phyloP scores from a whole-genome alignment of 2,888 invertebrate species.

The Tricholauxania praeusta region DNA sequence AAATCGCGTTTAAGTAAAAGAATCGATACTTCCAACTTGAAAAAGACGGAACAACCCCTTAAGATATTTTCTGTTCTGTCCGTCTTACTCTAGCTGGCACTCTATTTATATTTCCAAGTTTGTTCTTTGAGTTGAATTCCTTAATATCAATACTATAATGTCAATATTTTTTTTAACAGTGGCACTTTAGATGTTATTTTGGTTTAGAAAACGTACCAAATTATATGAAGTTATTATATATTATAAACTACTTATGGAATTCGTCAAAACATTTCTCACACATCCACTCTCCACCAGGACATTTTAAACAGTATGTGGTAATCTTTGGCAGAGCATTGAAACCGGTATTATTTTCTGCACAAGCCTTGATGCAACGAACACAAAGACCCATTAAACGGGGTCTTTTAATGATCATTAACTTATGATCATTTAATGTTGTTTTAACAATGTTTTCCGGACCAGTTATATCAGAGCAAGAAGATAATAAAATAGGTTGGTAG shows the following conservation, averaged over 20 bases:
- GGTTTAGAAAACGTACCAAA: neutral
- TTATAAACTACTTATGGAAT: constrained; percentile 40
- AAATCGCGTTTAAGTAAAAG: too few species aligned
- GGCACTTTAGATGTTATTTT: too few species aligned
- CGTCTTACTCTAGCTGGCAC: too few species aligned
- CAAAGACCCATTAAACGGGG: constrained; percentile 64
- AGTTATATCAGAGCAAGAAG: constrained; percentile 40
- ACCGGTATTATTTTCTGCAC: constrained; percentile 41
- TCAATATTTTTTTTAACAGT: too few species aligned
- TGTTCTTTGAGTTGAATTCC: too few species aligned
- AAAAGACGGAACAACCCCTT: too few species aligned
- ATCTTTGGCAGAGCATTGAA: constrained; percentile 54
- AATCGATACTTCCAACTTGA: too few species aligned
- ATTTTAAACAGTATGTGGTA: constrained; percentile 63
- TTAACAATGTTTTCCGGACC: constrained; percentile 58
- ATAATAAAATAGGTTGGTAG: neutral
- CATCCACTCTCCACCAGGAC: constrained; percentile 66
- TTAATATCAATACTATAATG: too few species aligned
- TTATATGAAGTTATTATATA: constrained; percentile 1
- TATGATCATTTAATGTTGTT: constrained; percentile 58
- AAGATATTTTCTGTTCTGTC: too few species aligned
- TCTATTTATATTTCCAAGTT: too few species aligned
- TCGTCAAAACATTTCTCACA: constrained; percentile 62
- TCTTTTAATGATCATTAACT: constrained; percentile 59
- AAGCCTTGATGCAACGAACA: constrained; percentile 62